Base-by-base conservation (phyloP, 2,797 vertebrate genomes). In the Channa striata region DNA sequence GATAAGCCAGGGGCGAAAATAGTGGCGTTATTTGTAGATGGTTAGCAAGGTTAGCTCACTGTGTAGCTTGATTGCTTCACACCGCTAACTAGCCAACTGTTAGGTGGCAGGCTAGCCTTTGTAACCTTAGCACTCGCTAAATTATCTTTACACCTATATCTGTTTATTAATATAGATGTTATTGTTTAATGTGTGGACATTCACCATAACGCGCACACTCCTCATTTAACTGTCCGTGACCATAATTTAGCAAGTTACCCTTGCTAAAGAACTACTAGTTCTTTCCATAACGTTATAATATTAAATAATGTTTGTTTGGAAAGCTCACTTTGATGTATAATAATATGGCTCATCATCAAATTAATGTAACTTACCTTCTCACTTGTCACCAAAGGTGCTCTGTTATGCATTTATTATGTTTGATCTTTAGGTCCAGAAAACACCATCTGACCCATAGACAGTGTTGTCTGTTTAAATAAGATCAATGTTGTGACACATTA, bases 381-480 rank as follows among this genome's bases (percentile, higher is more conserved):
- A 40, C 4, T 30, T 30, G 4, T 30, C 21, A n/a, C n/a, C n/a
- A n/a, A n/a, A n/a, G n/a, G n/a, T 17, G 23, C 34, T 42, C 51
- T 59, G 2, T 86, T 64, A 88, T 14, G 57, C 65, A 83, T 43
- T 56, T 44, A 8, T 75, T 54, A 34, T 48, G 72, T 76, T 59
- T 59, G 8, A 59, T 54, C 20, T 34, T 17, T 25, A 46, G 8
- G 30, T 66, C 37, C 48, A 63, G 57, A 62, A 58, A 83, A 87
- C 68, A 65, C 36, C 19, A 16, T 40, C 40, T 43, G 40, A 43
- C 40, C 40, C 8, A 17, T 1, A 54, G 30, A 14, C n/a, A 25
- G 19, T 83, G 60, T 82, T 90, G 84, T 43, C 69, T 63, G 17
- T 80, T 36, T 23, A 54, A 74, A 70, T 70, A 43, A 7, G 39